Conservation (phyloP, 2,797 vertebrate genomes). For the Diceros bicornis region DNA sequence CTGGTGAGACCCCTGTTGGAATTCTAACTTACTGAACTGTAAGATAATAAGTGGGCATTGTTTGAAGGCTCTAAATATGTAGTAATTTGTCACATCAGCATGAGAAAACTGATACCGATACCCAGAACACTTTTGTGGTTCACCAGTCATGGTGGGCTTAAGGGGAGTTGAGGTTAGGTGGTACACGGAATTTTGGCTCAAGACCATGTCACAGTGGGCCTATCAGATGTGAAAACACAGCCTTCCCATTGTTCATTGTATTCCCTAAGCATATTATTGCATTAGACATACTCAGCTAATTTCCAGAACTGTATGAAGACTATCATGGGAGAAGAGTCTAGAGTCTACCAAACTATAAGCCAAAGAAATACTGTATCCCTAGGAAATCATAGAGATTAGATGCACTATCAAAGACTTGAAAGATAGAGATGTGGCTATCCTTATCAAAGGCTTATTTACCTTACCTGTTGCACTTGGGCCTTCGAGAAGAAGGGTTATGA, state of each 20-base stretch:
- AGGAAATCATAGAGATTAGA: not conserved
- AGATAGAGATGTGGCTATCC: not conserved
- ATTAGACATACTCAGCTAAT: not conserved
- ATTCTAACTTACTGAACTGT: not conserved
- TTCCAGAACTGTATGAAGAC: not conserved
- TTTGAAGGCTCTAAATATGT: not conserved
- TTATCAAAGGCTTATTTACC: not conserved
- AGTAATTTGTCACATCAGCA: not conserved
- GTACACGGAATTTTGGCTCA: conserved; percentile 34
- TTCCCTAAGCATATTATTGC: not conserved
- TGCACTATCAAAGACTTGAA: not conserved
- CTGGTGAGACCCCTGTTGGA: not conserved
- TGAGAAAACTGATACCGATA: not conserved
- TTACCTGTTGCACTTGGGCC: not conserved
- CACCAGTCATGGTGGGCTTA: not conserved
- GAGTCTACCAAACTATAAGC: not conserved
- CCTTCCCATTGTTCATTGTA: not conserved
- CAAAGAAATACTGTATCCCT: not conserved
- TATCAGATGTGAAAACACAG: not conserved
- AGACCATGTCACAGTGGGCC: not conserved
- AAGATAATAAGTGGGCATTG: not conserved
- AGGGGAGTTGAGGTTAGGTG: not conserved
- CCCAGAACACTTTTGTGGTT: conserved; percentile 6
- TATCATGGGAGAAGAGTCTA: not conserved
- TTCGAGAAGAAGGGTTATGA: not conserved